Conservation (phyloP, 2,888 invertebrate genomes). For the Pseudococcus jackbeardsleyi region DNA sequence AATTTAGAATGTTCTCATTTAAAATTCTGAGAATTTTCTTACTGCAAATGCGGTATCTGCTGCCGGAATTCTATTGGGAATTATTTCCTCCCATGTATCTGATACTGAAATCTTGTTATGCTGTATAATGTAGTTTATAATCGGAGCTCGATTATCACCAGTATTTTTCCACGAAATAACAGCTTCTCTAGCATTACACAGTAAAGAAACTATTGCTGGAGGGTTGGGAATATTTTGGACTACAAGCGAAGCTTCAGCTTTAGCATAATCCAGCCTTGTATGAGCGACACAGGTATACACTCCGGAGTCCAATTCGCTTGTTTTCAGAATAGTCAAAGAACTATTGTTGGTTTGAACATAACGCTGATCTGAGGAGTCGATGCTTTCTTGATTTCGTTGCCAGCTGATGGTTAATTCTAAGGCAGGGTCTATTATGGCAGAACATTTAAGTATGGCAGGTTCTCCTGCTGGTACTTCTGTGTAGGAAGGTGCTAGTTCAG, state of each 20-base stretch:
- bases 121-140: conserved; percentile 90
- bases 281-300: conserved; percentile 94
- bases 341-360: conserved; percentile 90
- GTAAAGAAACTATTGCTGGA: conserved; percentile 78
- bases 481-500: conserved; percentile 82
- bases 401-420: conserved; percentile 85
- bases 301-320: conserved; percentile 94
- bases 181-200: conserved; percentile 81
- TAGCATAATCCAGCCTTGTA: conserved; percentile 88
- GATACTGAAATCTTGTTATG: conserved; percentile 95
- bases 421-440: conserved; percentile 90
- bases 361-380: conserved; percentile 90
- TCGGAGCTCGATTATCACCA: conserved; percentile 94
- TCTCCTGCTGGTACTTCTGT: conserved; percentile 92
- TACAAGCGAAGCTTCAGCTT: conserved; percentile 88
- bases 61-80: conserved; percentile 83
- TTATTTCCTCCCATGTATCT: conserved; percentile 89
- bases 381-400: conserved; percentile 87
- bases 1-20: not conserved
- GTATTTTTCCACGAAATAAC: conserved; percentile 88
- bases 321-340: conserved; percentile 93
- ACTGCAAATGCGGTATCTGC: conserved; percentile 77
- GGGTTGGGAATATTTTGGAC: conserved; percentile 97
- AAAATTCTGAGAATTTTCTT: conserved; percentile 70
- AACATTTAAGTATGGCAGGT: conserved; percentile 94